Evolutionary conservation across 2,113 vertebrate genomes (phyloP), one percentile per base, ranked within the genome.

Genomic region (Plecotus auritus): DNA sequence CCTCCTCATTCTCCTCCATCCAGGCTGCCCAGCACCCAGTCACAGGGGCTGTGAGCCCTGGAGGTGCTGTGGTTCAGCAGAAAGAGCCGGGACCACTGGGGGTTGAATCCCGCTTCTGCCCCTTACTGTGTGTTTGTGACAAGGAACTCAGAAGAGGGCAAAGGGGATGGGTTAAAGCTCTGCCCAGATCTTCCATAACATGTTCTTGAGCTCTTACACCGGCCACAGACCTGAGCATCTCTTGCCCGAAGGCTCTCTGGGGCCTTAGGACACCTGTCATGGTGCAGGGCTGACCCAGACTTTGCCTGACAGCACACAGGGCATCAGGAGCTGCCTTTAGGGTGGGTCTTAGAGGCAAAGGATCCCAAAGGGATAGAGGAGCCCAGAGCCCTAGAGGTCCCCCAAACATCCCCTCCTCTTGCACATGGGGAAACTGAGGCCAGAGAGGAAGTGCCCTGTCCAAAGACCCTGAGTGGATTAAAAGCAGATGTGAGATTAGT

Each of bases 21-120:
- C 45, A 45, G 23, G 9, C 17, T 5, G n/a, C 28, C 42, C 7
- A 1, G 28, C 3, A 42, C 47, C 10, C 85, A 22, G 1, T 28
- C 45, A 4, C 1, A 0, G 9, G 37, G 51, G 7, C 35, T 14
- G 10, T n/a, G n/a, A 59, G 42, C 22, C 32, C 37, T 66, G 37
- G 22, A n/a, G 35, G 12, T 51, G 10, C 85, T 22, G 1, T 16
- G 0, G 3, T 7, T 8, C 1, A 7, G 35, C 0, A 0, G 7
- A 23, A 30, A 1, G 69, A 72, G 35, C 78, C 32, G 37, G 47
- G 47, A 64, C 12, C 11, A 32, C 16, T 9, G 28, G 56, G 86
- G 9, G 47, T 45, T 2, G 18, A 59, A 76, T 47, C 5, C 20
- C 2, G n/a, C 37, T 45, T 45, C 37, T 83, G 28, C 17, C 30